A percentile compares a stretch with the other conserved stretches of the same genome.
Conservation (phyloP, 2,888 invertebrate species). For the Sepiola atlantica region DNA sequence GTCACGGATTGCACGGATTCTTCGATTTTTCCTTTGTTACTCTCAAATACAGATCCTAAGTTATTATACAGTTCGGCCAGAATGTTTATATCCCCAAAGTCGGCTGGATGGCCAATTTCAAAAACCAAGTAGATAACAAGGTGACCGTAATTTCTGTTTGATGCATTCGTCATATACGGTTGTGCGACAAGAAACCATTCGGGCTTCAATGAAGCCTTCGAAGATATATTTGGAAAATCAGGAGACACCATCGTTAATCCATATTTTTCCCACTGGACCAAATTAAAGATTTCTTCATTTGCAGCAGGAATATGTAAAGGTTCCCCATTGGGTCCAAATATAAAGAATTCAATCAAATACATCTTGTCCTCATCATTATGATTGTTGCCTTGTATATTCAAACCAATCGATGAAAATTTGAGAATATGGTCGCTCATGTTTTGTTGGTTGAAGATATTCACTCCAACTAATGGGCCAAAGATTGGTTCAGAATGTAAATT, state of each 20-base stretch:
- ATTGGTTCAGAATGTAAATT: neutral
- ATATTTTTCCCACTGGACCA: neutral
- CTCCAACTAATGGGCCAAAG: neutral
- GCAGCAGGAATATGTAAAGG: neutral
- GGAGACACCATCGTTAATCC: neutral
- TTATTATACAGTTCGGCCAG: neutral
- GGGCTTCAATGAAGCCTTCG: neutral
- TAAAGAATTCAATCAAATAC: slow-evolving; percentile 16
- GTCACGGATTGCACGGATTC: neutral
- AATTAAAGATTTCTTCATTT: neutral
- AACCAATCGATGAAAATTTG: neutral
- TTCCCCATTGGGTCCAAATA: neutral
- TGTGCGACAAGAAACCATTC: neutral
- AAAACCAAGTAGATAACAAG: slow-evolving; percentile 1
- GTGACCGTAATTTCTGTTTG: neutral
- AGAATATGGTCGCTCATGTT: neutral
- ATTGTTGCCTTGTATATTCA: neutral
- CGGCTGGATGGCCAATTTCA: neutral
- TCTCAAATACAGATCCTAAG: neutral
- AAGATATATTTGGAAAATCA: neutral
- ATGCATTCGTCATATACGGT: neutral
- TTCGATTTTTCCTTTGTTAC: neutral
- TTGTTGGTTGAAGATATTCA: neutral
- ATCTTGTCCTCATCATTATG: neutral
- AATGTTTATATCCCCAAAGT: neutral